Percentiles rank a stretch among this genome's conserved stretches.
Conservation (phyloP, 2,888 invertebrate species). For the Drosophila silvestris region DNA sequence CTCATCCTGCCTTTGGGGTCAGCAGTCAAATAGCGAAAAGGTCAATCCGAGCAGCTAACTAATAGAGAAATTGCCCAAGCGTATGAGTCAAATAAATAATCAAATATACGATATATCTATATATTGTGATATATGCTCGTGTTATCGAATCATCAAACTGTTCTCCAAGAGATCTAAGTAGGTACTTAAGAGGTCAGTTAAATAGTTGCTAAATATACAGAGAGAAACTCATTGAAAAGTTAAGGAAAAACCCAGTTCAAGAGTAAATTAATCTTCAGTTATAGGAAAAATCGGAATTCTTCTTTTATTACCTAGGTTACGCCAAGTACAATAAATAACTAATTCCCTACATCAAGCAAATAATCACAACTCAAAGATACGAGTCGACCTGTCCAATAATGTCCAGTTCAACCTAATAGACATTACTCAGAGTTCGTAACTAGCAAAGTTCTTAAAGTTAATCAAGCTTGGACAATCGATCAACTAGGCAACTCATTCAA, state of each 20-base stretch:
- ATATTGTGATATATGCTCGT: constrained; percentile 35
- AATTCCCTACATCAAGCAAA: background rate
- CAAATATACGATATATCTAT: constrained; percentile 5
- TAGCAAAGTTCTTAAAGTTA: constrained; percentile 25
- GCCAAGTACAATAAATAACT: background rate
- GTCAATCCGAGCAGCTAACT: constrained; percentile 43
- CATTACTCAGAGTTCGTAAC: background rate
- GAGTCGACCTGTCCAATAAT: background rate
- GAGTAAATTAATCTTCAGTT: background rate
- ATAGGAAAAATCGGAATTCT: background rate
- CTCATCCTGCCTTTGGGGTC: constrained; percentile 27
- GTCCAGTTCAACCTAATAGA: background rate
- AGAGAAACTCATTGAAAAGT: background rate
- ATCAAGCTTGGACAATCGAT: constrained; percentile 16
- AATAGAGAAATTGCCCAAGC: constrained; percentile 53
- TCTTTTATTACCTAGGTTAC: background rate
- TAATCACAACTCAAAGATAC: background rate
- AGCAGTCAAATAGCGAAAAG: constrained; percentile 52
- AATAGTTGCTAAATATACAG: background rate
- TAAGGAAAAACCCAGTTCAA: background rate
- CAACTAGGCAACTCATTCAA: constrained; percentile 20
- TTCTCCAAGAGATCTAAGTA: constrained; percentile 18
- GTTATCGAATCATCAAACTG: constrained; percentile 28
- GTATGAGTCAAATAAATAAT: constrained; percentile 6
- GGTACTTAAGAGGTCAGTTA: constrained; percentile 27